Evolutionary conservation across 2,113 vertebrate species (phyloP).

Genomic region (Ranitomeya variabilis): DNA sequence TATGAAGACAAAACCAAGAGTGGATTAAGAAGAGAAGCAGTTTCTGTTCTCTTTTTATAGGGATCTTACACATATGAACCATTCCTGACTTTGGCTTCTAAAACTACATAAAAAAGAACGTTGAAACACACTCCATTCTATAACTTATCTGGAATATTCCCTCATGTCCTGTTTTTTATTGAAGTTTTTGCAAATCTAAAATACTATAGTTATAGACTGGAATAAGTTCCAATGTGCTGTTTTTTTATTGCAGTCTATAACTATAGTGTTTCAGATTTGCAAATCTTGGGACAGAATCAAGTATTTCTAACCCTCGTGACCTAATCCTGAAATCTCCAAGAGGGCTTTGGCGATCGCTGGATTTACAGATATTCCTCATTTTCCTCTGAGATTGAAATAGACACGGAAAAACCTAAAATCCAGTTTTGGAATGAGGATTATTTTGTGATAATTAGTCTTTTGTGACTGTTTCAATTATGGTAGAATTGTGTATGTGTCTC

Average conservation of each 20-base stretch:
- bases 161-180: too few species aligned
- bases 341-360: not conserved
- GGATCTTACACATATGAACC: too few species aligned
- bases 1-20: too few species aligned
- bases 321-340: not conserved
- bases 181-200: too few species aligned
- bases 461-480: conserved; percentile 38
- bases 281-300: not conserved
- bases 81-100: too few species aligned
- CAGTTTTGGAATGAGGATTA: conserved; percentile 23
- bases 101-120: too few species aligned
- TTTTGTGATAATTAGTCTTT: conserved; percentile 37
- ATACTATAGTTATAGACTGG: too few species aligned
- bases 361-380: not conserved
- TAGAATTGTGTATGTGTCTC: not conserved
- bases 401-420: not conserved
- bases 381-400: not conserved
- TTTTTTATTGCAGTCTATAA: not conserved
- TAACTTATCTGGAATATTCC: too few species aligned
- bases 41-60: too few species aligned
- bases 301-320: not conserved
- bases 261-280: not conserved
- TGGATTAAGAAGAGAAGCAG: too few species aligned
- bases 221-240: too few species aligned
- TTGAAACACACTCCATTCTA: too few species aligned